A percentile compares a stretch with the other conserved stretches of the same genome.
Evolutionary conservation across 1,140 invertebrate species (phyloP).

Genomic region (Cheumatopsyche charites): DNA sequence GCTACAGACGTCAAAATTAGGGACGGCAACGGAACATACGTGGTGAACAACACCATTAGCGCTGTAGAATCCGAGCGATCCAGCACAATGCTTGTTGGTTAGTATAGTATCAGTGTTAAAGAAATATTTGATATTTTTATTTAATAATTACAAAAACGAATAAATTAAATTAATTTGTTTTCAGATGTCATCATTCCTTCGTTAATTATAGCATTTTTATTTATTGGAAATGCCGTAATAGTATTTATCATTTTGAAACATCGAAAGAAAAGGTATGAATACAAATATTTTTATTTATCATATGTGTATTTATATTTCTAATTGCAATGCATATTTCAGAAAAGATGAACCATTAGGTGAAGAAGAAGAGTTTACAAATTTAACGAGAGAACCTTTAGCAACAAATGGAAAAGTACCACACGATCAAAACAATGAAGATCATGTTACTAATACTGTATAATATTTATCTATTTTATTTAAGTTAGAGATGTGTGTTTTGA

Average conservation of each 20-base stretch:
- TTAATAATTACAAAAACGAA: slow-evolving; percentile 48
- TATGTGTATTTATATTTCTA: neutral
- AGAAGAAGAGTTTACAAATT: slow-evolving; percentile 40
- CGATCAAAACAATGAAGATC: slow-evolving; percentile 26
- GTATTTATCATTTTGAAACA: slow-evolving; percentile 72
- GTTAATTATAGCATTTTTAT: slow-evolving; percentile 67
- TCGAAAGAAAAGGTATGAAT: slow-evolving; percentile 67
- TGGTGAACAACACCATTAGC: slow-evolving; percentile 40
- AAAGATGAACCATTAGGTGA: slow-evolving; percentile 37
- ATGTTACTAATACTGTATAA: slow-evolving; percentile 40
- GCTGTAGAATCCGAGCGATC: neutral
- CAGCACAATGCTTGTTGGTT: slow-evolving; percentile 41
- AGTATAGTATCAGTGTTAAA: too few relatives aligned
- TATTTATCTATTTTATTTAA: slow-evolving; percentile 6
- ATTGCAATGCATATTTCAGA: slow-evolving; percentile 34
- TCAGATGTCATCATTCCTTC: slow-evolving; percentile 69
- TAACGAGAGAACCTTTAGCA: slow-evolving; percentile 12
- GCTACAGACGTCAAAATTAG: slow-evolving; percentile 45
- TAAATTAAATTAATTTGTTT: slow-evolving; percentile 53
- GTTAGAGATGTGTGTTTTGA: neutral
- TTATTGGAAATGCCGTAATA: slow-evolving; percentile 70
- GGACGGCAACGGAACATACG: slow-evolving; percentile 44
- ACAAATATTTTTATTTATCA: slow-evolving; percentile 7
- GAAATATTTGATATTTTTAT: too few relatives aligned
- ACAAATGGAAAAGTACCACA: slow-evolving; percentile 34